Evolutionary conservation across 2,888 invertebrate species (phyloP).

Genomic region (Xanthostigma xanthostigma): DNA sequence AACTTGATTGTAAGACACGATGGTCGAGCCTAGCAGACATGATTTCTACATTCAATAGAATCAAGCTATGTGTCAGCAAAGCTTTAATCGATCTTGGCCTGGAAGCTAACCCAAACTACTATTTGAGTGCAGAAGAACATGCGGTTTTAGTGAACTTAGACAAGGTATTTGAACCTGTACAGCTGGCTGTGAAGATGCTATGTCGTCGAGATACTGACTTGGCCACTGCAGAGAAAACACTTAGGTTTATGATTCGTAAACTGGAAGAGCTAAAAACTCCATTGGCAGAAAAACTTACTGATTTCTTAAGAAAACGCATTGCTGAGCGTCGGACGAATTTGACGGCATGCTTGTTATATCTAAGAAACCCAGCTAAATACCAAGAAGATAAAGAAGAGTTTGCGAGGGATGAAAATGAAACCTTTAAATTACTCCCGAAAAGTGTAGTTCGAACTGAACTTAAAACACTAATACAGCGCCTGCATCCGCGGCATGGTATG

Average conservation of each 20-base stretch:
- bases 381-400: background rate
- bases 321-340: too few relatives aligned
- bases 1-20: constrained; percentile 10
- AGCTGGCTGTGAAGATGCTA: constrained; percentile 5
- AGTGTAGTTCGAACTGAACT: background rate
- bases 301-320: background rate
- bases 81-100: constrained; percentile 12
- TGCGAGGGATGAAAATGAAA: background rate
- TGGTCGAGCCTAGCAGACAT: constrained; percentile 9
- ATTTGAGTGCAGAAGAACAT: constrained; percentile 11
- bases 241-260: constrained; percentile 13
- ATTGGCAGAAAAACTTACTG: constrained; percentile 4
- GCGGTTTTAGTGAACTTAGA: constrained; percentile 4
- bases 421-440: background rate
- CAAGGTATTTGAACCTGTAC: constrained; percentile 10
- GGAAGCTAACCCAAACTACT: constrained; percentile 9
- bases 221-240: constrained; percentile 11
- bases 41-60: constrained; percentile 10
- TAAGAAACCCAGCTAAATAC: background rate
- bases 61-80: constrained; percentile 13
- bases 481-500: constrained; percentile 4
- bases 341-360: background rate
- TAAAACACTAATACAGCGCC: background rate
- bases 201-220: constrained; percentile 10
- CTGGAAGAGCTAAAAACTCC: constrained; percentile 11